Conservation (phyloP, 2,888 invertebrate genomes). For the Scrobipalpa costella region DNA sequence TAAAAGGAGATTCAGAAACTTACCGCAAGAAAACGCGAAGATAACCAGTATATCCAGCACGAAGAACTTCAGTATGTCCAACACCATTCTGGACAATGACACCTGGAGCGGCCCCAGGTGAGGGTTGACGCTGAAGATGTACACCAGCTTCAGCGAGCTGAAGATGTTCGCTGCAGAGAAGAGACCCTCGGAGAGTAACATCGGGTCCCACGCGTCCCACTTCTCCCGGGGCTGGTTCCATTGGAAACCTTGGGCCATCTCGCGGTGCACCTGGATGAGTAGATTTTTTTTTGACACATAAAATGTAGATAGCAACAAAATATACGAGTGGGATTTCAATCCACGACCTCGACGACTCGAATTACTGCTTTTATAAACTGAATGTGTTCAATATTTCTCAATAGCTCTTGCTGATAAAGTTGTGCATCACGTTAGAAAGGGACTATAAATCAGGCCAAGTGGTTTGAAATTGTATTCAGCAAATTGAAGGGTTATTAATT, state of each 20-base stretch:
- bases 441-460: too few species aligned
- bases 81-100: slow-evolving; percentile 95
- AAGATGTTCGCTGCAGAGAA: slow-evolving; percentile 99
- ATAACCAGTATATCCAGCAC: slow-evolving; percentile 95
- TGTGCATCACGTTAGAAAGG: too few species aligned
- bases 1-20: too few species aligned
- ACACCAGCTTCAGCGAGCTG: slow-evolving; percentile 97
- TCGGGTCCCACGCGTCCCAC: slow-evolving; percentile 99
- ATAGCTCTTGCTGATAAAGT: too few species aligned
- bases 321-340: too few species aligned
- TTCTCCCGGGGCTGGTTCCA: slow-evolving; percentile 90
- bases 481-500: too few species aligned
- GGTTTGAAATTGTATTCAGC: too few species aligned
- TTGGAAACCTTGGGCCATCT: slow-evolving; percentile 81
- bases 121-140: slow-evolving; percentile 98
- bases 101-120: slow-evolving; percentile 98
- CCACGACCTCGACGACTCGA: too few species aligned
- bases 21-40: slow-evolving; percentile 97
- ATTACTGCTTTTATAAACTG: too few species aligned
- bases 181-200: slow-evolving; percentile 95
- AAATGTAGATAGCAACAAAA: too few species aligned
- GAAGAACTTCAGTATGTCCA: slow-evolving; percentile 98
- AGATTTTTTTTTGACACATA: too few species aligned
- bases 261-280: slow-evolving; percentile 87
- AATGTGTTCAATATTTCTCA: too few species aligned